These are phyloP conservation scores for Pentalonia nigronervosa DNA, from an alignment of 1,140 invertebrate species.

Conservation along the genomic window DNA sequence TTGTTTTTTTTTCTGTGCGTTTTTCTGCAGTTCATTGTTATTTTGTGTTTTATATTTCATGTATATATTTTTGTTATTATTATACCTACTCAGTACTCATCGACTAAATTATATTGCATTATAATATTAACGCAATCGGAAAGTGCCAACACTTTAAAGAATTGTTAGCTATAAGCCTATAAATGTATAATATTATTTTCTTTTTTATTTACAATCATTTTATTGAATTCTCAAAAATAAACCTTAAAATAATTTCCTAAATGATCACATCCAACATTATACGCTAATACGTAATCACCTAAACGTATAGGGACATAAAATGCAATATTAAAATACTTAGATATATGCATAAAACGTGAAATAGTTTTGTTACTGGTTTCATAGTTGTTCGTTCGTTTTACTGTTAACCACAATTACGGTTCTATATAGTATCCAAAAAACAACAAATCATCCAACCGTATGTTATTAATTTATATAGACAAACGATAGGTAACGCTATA, in stretches of 20 bases:
- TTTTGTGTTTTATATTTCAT: neutral
- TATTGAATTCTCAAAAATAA: neutral
- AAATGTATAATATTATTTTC: neutral
- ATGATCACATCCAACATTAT: neutral
- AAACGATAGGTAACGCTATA: constrained; percentile 1
- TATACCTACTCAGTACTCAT: neutral
- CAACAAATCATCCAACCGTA: neutral
- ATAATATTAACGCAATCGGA: constrained; percentile 10
- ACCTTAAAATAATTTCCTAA: neutral
- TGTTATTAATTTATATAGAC: neutral
- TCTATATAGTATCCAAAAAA: neutral
- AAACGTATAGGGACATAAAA: neutral
- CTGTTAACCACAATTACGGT: neutral
- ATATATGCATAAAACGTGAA: neutral
- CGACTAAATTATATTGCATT: neutral
- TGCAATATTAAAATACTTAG: neutral
- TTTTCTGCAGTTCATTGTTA: neutral
- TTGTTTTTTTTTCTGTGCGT: neutral
- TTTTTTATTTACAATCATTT: neutral
- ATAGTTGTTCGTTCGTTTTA: neutral
- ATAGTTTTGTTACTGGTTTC: neutral
- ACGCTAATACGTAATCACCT: neutral
- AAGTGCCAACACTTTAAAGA: neutral
- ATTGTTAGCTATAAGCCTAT: neutral
- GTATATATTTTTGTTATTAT: neutral